phyloP scores from a whole-genome alignment of 2,113 vertebrate species.

The Glaucomys volans region DNA sequence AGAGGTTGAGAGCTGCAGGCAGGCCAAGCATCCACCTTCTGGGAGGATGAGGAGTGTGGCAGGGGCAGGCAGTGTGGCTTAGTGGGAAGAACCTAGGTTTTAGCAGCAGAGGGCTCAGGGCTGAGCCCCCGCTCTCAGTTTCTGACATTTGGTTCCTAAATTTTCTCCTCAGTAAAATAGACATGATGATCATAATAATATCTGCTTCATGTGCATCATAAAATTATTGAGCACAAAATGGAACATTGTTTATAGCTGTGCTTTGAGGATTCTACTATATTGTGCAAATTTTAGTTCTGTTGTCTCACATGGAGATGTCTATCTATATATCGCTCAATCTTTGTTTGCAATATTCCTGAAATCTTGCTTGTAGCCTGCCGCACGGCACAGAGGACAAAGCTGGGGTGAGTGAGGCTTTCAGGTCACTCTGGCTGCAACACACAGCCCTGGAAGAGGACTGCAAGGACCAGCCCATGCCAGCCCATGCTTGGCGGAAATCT shows the following conservation, averaged over 20 bases:
- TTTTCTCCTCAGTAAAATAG: background rate
- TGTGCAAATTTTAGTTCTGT: background rate
- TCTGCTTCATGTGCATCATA: conserved; percentile 9
- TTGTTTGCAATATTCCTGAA: background rate
- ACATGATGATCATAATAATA: background rate
- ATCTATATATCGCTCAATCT: background rate
- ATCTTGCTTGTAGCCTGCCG: background rate
- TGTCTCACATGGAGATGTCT: background rate
- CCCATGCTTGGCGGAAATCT: too few relatives aligned
- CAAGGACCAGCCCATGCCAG: accelerated
- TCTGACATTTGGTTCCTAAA: background rate
- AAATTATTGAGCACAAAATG: conserved; percentile 48
- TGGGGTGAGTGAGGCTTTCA: background rate
- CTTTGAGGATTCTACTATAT: background rate
- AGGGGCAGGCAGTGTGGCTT: background rate
- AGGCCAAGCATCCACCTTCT: background rate
- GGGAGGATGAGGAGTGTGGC: background rate
- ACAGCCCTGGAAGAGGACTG: background rate
- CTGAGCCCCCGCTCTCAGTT: background rate
- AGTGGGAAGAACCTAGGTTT: accelerated
- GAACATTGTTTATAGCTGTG: background rate
- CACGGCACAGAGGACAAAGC: background rate
- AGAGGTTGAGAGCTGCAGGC: background rate
- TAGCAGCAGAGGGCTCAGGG: too few relatives aligned
- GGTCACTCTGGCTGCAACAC: background rate